Base-by-base conservation (phyloP, 2,888 invertebrate genomes). In the Platycheirus albimanus region DNA sequence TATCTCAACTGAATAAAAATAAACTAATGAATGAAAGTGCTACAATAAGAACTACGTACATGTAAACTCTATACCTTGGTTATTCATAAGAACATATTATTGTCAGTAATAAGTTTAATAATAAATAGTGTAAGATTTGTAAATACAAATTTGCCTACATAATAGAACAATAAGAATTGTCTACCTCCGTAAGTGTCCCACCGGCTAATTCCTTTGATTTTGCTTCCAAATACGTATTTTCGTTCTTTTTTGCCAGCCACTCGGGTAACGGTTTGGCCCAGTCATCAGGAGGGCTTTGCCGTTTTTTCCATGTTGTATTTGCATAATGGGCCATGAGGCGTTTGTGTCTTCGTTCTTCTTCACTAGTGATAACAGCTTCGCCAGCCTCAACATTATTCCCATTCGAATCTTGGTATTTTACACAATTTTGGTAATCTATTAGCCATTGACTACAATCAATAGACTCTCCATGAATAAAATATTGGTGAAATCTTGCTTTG, bases 221-320 rank as follows among this genome's bases (percentile, higher is more conserved):
- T 0, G 92, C 36, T 84, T 93, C 92, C 43, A 97, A 91, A 88
- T 93, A 96, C 0, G 94, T 93, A 80, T 93, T 91, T 88, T 95
- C 93, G 87, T 95, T 93, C 86, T 93, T 92, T 87, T 95, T 93
- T 15, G 89, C 89, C 89, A 97, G 91, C 93, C 94, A 94, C 5
- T 95, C 94, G 0, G 97, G 97, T 72, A 98, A 89, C 0, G 96
- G 96, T 84, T 93, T 93, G 83, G 94, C 93, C 98, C 98, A 98
- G 89, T 96, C 94, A 63, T 92, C 91, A 0, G 98, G 97, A 0
- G 98, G 97, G 17, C 85, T 61, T 5, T 92, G 92, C 47, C 98
- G 91, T 88, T 93, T 95, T 87, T 94, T 92, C 98, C 98, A 98
- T 0, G 94, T 92, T 88, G 95, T 92, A 90, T 98, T 98, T 63